A percentile compares a stretch with the other conserved stretches of the same genome.
Evolutionary conservation across 2,797 vertebrate genomes (phyloP).

Genomic region (Champsocephalus esox): DNA sequence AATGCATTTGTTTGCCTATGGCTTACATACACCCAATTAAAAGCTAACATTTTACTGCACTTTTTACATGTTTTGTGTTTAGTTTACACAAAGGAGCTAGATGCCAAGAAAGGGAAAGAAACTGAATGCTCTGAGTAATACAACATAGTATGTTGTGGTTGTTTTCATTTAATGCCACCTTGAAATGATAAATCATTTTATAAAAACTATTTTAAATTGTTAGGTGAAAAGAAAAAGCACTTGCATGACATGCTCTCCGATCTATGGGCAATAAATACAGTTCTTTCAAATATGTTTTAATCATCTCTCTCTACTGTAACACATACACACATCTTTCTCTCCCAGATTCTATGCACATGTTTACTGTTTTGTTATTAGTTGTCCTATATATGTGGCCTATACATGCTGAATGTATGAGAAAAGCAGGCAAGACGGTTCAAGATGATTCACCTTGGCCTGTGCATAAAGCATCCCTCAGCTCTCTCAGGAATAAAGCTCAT

Average conservation of each 20-base stretch:
- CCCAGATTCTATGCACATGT: background rate
- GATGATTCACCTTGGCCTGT: constrained; percentile 74
- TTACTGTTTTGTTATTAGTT: background rate
- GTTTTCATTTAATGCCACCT: constrained; percentile 1
- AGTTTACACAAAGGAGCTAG: constrained; percentile 26
- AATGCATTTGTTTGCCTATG: constrained; percentile 55
- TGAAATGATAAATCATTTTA: background rate
- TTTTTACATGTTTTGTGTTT: constrained; percentile 42
- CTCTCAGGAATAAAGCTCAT: constrained; percentile 76
- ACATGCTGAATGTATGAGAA: constrained; percentile 57
- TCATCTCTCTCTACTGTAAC: background rate
- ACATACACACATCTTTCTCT: constrained; percentile 8
- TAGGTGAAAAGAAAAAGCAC: background rate
- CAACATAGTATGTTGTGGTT: constrained; percentile 1
- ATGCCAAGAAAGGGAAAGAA: constrained; percentile 20
- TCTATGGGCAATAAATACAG: constrained; percentile 2
- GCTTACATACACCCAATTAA: constrained; percentile 67
- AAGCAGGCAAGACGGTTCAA: constrained; percentile 58
- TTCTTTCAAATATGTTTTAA: constrained; percentile 15
- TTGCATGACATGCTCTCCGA: background rate
- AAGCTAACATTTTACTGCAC: constrained; percentile 29
- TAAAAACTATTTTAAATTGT: background rate
- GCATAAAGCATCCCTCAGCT: constrained; percentile 77
- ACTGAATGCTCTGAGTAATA: constrained; percentile 15
- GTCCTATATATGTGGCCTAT: constrained; percentile 36